Base-by-base conservation (phyloP, 1,140 invertebrate species). In the Drosophila lacertosa region DNA sequence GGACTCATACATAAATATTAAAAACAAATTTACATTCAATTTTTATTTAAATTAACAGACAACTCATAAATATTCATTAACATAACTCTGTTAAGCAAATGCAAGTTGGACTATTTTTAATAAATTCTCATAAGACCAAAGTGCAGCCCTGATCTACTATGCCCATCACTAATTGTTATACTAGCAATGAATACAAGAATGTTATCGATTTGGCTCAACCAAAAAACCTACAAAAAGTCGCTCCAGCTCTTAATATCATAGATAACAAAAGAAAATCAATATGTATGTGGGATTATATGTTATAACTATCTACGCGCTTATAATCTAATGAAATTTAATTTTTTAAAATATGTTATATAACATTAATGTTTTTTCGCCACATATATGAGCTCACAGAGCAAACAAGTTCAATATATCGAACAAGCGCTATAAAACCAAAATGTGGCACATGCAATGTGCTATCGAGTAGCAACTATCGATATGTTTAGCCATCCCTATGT, bases 401-500 rank as follows among this genome's bases (percentile, higher is more conserved):
- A 32, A 16, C 16, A 50, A 5, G 24, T 40, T 29, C 24, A 24
- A 62, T 45, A 13, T 35, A 22, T 26, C 4, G 33, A 39, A 6
- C 20, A 35, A 40, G n/a, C 13, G 7, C 3, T 11, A 24, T 24
- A 5, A 24, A 29, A 37, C 32, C 16, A 18, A 32, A 32, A 13
- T 22, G 15, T 32, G 6, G 22, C 24, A 26, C 11, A 51, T 26
- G 20, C 26, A 35, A 11, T 22, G 1, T 15, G 10, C 2, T 50
- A 44, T 40, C 18, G 35, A 10, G 7, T 29, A 1, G 24, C 37
- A 48, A 39, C 10, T 63, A 63, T 69, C 66, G 66, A 69, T 69
- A 63, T 47, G 15, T 47, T 44, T 48, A 47, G 48, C 66, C 66
- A 69, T 69, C 63, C 66, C 66, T 69, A 44, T 55, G 40, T 62